Percentiles rank a stretch among this genome's conserved stretches.
These are phyloP conservation scores for Montipora sp. DNA, from an alignment of 64 coral and sea anemone genomes.

Conservation along the genomic window DNA sequence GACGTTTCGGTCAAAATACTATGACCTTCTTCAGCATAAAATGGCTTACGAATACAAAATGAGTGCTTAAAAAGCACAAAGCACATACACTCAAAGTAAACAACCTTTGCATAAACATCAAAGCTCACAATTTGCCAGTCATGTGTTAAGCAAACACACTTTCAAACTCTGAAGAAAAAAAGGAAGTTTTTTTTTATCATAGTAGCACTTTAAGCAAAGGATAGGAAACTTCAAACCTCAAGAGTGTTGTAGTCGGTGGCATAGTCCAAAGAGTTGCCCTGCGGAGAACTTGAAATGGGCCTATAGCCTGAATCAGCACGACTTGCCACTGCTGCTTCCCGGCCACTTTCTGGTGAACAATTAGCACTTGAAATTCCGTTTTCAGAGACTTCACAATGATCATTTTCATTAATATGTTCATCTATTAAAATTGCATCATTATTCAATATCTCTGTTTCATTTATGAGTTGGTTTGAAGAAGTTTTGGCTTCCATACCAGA, in stretches of 20 bases:
- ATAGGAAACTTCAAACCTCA: conserved; percentile 2
- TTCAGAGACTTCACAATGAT: neutral
- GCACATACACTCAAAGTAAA: no score
- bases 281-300: neutral
- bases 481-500: neutral
- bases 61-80: no score
- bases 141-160: no score
- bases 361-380: neutral
- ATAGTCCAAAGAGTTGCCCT: neutral
- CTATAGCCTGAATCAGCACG: neutral
- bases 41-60: no score
- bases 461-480: neutral
- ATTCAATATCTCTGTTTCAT: neutral
- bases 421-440: neutral
- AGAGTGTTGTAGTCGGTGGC: conserved; percentile 10
- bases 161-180: no score
- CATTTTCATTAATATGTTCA: neutral
- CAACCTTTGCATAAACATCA: no score
- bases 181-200: neutral
- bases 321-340: neutral
- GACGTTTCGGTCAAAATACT: no score
- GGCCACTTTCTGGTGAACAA: neutral
- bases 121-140: no score
- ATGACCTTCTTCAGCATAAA: no score
- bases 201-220: neutral